Base-by-base conservation (phyloP, 2,797 vertebrate species). In the Premnoplex brunnescens region DNA sequence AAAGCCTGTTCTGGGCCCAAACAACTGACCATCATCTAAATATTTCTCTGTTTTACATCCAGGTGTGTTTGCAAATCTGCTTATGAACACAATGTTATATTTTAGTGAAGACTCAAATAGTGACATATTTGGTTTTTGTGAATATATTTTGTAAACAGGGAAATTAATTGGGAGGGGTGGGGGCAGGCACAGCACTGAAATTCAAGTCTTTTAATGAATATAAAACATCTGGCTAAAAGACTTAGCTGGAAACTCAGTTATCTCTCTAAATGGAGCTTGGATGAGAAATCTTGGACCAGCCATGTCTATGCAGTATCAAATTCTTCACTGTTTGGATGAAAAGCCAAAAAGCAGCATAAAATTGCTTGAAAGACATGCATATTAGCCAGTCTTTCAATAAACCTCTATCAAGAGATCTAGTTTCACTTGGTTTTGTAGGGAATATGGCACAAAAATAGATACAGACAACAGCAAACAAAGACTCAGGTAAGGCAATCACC, bases 51-150 rank as follows among this genome's bases (percentile, higher is more conserved):
- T 5, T 84, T 91, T 55, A 75, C 17, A 37, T 36, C 24, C 72
- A 91, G 54, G 37, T 89, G 44, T 73, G 68, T 74, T 80, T 88
- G 72, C 54, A 89, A 71, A 89, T 59, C 59, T 84, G 55, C 63
- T 66, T 26, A 46, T 14, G 12, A 93, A 51, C 3, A 80, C 26
- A 83, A 44, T 13, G 36, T 19, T 83, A 11, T 30, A 68, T 82
- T 86, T 85, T 3, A 75, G 16, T 51, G 26, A 73, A 69, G 86
- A 66, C 8, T 62, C 49, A 63, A 68, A n/a, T 9, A 73, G 17
- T 2, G 5, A 79, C 22, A 18, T 39, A 72, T 51, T 55, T 22
- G 7, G 36, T 66, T 81, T 94, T 63, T 77, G 44, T 88, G 66
- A 91, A 56, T 17, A 20, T 27, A 41, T 56, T 91, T 75, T 93